A percentile compares a stretch with the other conserved stretches of the same genome.
phyloP scores from a whole-genome alignment of 2,113 vertebrate genomes.

The Scomber scombrus region DNA sequence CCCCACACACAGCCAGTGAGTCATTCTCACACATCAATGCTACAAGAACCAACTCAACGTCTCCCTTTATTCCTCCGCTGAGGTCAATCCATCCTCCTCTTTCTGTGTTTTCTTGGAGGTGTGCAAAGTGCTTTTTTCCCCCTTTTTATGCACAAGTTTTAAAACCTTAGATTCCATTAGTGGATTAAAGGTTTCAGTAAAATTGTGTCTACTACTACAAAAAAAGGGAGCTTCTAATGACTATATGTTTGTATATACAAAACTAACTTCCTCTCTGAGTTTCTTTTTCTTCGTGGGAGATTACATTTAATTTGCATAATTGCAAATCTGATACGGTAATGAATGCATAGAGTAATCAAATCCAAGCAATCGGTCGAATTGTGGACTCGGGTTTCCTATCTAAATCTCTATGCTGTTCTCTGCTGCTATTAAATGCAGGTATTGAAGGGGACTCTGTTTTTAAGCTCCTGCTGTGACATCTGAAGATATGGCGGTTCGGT shows the following conservation, averaged over 20 bases:
- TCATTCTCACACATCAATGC: conserved; percentile 71
- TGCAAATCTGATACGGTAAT: conserved; percentile 38
- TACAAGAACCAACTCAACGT: conserved; percentile 59
- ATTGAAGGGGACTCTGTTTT: background rate
- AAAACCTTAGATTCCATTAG: conserved; percentile 34
- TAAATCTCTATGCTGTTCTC: conserved; percentile 2
- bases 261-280: background rate
- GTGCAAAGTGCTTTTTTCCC: conserved; percentile 62
- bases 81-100: conserved; percentile 49
- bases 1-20: conserved; percentile 65
- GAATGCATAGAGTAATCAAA: conserved; percentile 31
- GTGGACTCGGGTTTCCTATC: background rate
- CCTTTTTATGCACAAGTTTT: conserved; percentile 52
- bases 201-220: conserved; percentile 14
- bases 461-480: conserved; percentile 29
- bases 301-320: conserved; percentile 59
- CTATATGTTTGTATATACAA: conserved; percentile 6
- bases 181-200: conserved; percentile 40
- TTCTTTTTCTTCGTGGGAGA: background rate
- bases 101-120: conserved; percentile 33
- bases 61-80: conserved; percentile 42
- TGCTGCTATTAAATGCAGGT: background rate
- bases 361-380: background rate
- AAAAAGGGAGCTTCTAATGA: conserved; percentile 20
- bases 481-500: conserved; percentile 26